These are phyloP conservation scores for Caenorhabditis zanzibari DNA, from an alignment of 2,888 invertebrate species.

Conservation along the genomic window DNA sequence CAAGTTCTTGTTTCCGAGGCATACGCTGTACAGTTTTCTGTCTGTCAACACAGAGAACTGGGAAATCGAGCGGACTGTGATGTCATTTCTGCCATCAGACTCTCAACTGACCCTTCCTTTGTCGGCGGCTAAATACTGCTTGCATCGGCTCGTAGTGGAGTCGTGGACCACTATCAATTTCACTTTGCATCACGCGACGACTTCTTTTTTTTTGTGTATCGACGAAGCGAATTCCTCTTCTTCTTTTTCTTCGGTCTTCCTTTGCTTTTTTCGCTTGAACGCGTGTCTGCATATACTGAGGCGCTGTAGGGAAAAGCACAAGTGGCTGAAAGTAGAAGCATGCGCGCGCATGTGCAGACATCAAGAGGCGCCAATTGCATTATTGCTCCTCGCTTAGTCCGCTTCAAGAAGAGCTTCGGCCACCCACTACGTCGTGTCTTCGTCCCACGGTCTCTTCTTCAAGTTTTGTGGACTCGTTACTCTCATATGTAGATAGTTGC, in stretches of 20 bases:
- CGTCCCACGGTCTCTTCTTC: conserved; percentile 19
- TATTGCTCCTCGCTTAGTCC: conserved; percentile 54
- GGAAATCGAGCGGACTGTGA: conserved; percentile 35
- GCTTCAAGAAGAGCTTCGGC: conserved; percentile 3
- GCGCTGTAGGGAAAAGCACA: conserved; percentile 21
- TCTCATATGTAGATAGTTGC: conserved; percentile 15
- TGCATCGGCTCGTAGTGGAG: conserved; percentile 7
- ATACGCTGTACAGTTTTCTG: conserved; percentile 34
- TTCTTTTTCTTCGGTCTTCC: conserved; percentile 10
- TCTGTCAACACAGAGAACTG: conserved; percentile 46
- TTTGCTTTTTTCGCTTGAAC: conserved; percentile 50
- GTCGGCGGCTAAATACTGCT: not conserved
- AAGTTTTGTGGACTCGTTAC: conserved; percentile 33
- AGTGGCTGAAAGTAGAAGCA: conserved; percentile 52
- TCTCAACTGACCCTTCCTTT: conserved; percentile 35
- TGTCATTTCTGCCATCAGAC: conserved; percentile 44
- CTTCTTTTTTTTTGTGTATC: conserved; percentile 23
- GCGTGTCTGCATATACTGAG: conserved; percentile 30
- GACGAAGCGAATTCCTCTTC: conserved; percentile 7
- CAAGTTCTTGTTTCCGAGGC: conserved; percentile 47
- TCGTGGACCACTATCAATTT: conserved; percentile 47
- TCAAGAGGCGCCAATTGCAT: conserved; percentile 60
- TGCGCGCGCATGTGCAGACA: conserved; percentile 32
- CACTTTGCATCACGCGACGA: conserved; percentile 56
- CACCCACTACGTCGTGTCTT: conserved; percentile 53